Evolutionary conservation across 2,113 vertebrate species (phyloP), one percentile per base, ranked within the genome.

Genomic region (Noturus placidus): DNA sequence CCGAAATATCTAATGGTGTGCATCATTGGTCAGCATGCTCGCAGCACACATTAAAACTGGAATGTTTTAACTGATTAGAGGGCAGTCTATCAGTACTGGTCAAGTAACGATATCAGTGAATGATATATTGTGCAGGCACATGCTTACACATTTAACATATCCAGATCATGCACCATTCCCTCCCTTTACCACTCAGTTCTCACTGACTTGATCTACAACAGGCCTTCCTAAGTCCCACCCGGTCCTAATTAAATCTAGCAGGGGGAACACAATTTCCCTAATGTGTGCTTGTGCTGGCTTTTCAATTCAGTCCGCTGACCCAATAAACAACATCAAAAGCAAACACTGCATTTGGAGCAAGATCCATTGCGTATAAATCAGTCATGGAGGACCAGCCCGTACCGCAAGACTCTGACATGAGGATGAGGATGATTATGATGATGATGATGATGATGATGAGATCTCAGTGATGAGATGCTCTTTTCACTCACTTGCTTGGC

Each of bases 401-500:
- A 74, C 11, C 8, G 30, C 57, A 84, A 74, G 33, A 35, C 27
- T 35, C 9, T 52, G 30, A 38, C 25, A 80, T 80, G n/a, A 52
- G 50, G 11, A 52, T 10, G 9, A 50, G 46, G 50, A 30, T 33
- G 50, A 30, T n/a, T 20, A 74, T 10, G 35, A 42, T 42, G 35
- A 33, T 42, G 56, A 42, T 15, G 79, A 61, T 19, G 81, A 38
- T 67, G 82, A 83, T 69, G 22, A 20, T 52, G 67, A 85, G 30
- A 20, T 72, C 56, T 0, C 52, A 74, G 10, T 57, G 35, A 69
- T 56, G n/a, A 30, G 5, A n/a, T 69, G 57, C 74, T 46, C 46
- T 82, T n/a, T 78, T 59, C 19, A 89, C 90, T 91, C 86, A 91
- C 90, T 91, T 89, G 90, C 88, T 69, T 84, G 30, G 38, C 86